These are phyloP conservation scores for Branchinecta lindahli DNA, from an alignment of 1,140 invertebrate genomes.

Conservation along the genomic window DNA sequence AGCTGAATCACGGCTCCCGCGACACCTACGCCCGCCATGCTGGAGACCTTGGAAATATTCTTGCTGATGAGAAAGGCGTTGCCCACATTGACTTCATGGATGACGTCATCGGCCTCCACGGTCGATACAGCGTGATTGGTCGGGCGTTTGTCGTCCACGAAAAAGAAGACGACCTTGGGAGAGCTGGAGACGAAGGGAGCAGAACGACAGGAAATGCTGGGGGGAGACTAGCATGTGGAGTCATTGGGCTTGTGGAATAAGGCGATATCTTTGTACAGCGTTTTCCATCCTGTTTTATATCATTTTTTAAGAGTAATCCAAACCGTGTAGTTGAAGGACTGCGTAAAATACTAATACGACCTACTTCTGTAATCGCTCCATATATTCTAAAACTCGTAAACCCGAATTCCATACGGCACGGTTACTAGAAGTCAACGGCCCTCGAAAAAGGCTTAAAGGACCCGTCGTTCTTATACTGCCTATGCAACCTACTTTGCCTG, in stretches of 20 bases:
- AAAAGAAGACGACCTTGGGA: slow-evolving; percentile 37
- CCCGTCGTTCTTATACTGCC: too few relatives aligned
- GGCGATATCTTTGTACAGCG: neutral
- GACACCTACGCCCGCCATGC: slow-evolving; percentile 54
- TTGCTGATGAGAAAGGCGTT: slow-evolving; percentile 26
- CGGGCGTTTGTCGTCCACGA: slow-evolving; percentile 36
- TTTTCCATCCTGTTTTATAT: neutral
- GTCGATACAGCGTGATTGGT: slow-evolving; percentile 36
- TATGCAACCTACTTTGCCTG: too few relatives aligned
- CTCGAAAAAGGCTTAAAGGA: too few relatives aligned
- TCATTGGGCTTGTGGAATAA: slow-evolving; percentile 28
- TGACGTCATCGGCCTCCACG: slow-evolving; percentile 30
- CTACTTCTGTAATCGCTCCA: too few relatives aligned
- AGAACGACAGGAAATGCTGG: slow-evolving; percentile 39
- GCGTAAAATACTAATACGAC: too few relatives aligned
- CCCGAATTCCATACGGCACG: too few relatives aligned
- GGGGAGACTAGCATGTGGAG: slow-evolving; percentile 35
- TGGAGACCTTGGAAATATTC: slow-evolving; percentile 76
- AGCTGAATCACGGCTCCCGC: slow-evolving; percentile 56
- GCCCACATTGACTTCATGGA: slow-evolving; percentile 29
- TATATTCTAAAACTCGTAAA: too few relatives aligned
- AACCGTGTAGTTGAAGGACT: too few relatives aligned
- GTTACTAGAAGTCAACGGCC: too few relatives aligned
- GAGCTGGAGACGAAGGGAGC: slow-evolving; percentile 33
- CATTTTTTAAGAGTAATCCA: too few relatives aligned